Conservation (phyloP, 2,797 vertebrate genomes). For the Myotis planiceps region DNA sequence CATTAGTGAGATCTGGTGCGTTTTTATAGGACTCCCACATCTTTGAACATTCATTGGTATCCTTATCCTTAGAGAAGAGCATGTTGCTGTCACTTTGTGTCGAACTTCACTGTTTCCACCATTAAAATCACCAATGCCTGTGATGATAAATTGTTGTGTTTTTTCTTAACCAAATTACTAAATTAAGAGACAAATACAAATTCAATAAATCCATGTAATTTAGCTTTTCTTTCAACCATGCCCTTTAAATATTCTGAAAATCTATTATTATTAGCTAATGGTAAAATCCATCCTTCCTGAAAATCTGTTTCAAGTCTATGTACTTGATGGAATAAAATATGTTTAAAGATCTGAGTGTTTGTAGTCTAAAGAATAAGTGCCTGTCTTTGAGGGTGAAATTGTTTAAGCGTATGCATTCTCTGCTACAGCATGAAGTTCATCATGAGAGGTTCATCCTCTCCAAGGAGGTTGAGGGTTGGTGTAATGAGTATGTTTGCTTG, state of each 20-base stretch:
- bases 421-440: neutral
- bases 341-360: neutral
- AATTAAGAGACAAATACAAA: neutral
- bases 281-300: slow-evolving; percentile 20
- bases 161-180: slow-evolving; percentile 25
- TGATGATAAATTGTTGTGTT: neutral
- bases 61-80: neutral
- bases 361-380: neutral
- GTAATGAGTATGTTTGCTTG: neutral
- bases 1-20: neutral
- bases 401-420: neutral
- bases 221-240: neutral
- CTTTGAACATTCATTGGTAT: neutral
- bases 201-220: neutral
- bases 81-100: neutral
- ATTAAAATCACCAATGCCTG: neutral
- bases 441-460: neutral
- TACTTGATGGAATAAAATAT: neutral
- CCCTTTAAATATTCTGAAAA: neutral
- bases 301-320: neutral
- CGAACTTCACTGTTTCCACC: neutral
- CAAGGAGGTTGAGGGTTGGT: neutral
- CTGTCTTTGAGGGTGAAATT: neutral
- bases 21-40: neutral
- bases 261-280: neutral